These are phyloP conservation scores for Macropis europaea DNA, from an alignment of 2,888 invertebrate genomes.

Conservation along the genomic window DNA sequence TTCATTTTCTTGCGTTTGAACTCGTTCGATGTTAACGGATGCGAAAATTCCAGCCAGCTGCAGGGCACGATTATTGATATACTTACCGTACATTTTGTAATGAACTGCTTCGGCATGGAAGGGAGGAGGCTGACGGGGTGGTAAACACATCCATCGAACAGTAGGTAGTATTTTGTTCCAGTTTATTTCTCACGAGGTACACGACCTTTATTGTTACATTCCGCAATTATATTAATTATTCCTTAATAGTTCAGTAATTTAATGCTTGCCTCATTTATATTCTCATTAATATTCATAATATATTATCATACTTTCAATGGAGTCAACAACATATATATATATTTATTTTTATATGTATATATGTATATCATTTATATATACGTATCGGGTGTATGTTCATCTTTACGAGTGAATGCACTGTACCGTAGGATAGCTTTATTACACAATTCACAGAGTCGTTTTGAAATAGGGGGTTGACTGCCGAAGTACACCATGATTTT, in stretches of 20 bases:
- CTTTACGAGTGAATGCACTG: conserved; percentile 72
- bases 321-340: conserved; percentile 79
- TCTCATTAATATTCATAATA: conserved; percentile 70
- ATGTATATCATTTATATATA: conserved; percentile 74
- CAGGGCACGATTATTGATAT: no score
- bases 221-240: conserved; percentile 74
- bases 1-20: not conserved
- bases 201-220: conserved; percentile 76
- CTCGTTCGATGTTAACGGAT: no score
- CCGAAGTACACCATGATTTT: conserved; percentile 59
- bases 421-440: conserved; percentile 69
- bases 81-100: no score
- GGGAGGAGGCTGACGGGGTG: conserved; percentile 1
- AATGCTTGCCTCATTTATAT: conserved; percentile 69
- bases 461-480: conserved; percentile 48
- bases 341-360: conserved; percentile 71
- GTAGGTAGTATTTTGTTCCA: conserved; percentile 53
- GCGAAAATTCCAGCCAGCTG: no score
- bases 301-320: conserved; percentile 79
- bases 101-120: not conserved
- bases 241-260: conserved; percentile 68
- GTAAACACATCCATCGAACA: conserved; percentile 3
- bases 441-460: conserved; percentile 67
- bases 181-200: conserved; percentile 77
- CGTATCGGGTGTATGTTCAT: conserved; percentile 75